A percentile compares a stretch with the other conserved stretches of the same genome.
These are phyloP conservation scores for Drosophila navojoa DNA, from an alignment of 1,140 invertebrate species.

Conservation along the genomic window DNA sequence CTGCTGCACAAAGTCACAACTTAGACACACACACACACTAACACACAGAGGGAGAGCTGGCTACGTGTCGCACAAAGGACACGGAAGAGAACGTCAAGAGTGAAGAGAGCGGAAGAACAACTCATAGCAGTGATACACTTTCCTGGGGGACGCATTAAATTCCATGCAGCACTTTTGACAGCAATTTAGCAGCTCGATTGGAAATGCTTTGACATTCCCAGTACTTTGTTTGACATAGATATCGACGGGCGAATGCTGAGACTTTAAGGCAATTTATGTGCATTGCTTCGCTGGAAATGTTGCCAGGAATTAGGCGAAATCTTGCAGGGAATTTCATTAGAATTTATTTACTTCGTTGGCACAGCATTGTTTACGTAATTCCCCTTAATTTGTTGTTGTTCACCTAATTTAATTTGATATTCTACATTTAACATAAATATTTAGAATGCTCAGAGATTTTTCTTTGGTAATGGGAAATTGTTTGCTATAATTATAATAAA, in stretches of 20 bases:
- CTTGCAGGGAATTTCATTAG: too few species aligned
- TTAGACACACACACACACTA: neutral
- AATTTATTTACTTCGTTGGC: too few species aligned
- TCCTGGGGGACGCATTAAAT: slow-evolving; percentile 6
- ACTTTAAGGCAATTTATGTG: neutral
- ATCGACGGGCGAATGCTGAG: neutral
- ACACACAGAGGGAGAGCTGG: neutral
- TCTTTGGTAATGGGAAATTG: too few species aligned
- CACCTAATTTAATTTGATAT: too few species aligned
- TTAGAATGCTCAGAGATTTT: too few species aligned
- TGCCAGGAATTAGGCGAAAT: too few species aligned
- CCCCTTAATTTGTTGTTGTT: too few species aligned
- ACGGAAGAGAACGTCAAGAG: neutral
- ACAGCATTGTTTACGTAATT: too few species aligned
- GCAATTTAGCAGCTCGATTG: neutral
- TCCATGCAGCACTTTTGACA: slow-evolving; percentile 10
- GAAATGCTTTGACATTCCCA: neutral
- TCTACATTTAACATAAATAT: too few species aligned
- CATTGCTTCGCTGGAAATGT: neutral
- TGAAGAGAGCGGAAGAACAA: neutral
- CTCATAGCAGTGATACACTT: too few species aligned
- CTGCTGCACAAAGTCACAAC: slow-evolving; percentile 28
- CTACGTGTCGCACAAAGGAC: slow-evolving; percentile 5
- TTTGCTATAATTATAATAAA: too few species aligned
- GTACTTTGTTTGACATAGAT: neutral